A percentile compares a stretch with the other conserved stretches of the same genome.
phyloP scores from a whole-genome alignment of 2,113 vertebrate genomes.

The Chinchilla lanigera region DNA sequence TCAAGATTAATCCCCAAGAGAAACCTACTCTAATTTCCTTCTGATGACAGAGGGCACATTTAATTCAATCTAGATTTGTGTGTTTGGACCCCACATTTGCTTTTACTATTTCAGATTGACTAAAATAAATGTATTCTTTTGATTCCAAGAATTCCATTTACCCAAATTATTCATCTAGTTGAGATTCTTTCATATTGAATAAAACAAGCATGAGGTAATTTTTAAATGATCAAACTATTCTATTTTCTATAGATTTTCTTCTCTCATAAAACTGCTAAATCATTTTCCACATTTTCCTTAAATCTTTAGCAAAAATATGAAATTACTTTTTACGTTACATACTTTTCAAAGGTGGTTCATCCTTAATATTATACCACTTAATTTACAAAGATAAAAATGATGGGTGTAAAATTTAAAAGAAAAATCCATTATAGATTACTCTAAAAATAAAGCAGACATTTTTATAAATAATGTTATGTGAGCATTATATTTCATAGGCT shows the following conservation, averaged over 20 bases:
- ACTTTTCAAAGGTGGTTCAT: background rate
- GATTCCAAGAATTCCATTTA: constrained; percentile 52
- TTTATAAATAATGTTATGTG: background rate
- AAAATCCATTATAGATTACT: background rate
- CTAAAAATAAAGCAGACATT: background rate
- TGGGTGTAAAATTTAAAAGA: background rate
- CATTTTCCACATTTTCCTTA: background rate
- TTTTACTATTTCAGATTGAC: background rate
- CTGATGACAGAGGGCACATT: background rate
- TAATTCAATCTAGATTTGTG: background rate
- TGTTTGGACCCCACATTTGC: background rate
- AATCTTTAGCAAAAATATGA: background rate
- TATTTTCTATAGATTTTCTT: background rate
- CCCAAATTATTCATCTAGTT: constrained; percentile 30
- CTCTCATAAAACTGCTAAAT: background rate
- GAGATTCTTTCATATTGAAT: background rate
- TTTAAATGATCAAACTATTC: background rate
- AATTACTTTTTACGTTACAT: background rate
- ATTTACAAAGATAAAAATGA: background rate
- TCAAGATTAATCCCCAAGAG: background rate
- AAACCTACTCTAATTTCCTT: constrained; percentile 5
- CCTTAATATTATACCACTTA: background rate
- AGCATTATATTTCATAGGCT: constrained; percentile 3
- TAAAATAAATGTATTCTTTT: constrained; percentile 36
- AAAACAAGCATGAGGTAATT: constrained; percentile 1